Base-by-base conservation (phyloP, 2,797 vertebrate genomes). In the Crenuchus spilurus region DNA sequence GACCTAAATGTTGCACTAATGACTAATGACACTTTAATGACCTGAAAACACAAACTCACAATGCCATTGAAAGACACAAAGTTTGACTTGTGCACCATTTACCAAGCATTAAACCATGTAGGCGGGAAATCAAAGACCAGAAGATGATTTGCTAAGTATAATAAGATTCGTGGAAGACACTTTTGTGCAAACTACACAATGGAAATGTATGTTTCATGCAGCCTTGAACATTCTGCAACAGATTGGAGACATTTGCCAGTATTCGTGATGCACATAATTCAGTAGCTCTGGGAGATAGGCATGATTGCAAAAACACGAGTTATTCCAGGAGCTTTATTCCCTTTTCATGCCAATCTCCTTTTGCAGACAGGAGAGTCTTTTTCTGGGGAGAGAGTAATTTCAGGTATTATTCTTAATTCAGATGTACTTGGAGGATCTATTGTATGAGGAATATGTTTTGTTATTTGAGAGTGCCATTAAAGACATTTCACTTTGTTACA, bases 361-460 rank as follows among this genome's bases (percentile, higher is more conserved):
- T 44, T 61, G 46, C 84, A 81, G 84, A 78, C 65, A 66, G 26
- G 54, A 77, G 70, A 31, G 48, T 77, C 72, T 66, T 85, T 79
- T 68, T 80, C 64, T 51, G 57, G 46, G 49, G 67, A 82, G 62
- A 77, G 64, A 75, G 91, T 91, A 87, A 92, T 92, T 90, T 91
- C 86, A 91, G 80, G 88, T 87, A 92, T 94, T 93, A 91, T 90
- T 92, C 86, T 89, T 94, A 94, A 95, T 94, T 93, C 91, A 90
- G 88, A 91, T 90, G 92, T 92, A 91, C 91, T 90, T 88, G 87
- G 89, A 92, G 91, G 91, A 91, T 93, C 90, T 94, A 94, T 96
- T 94, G 92, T 87, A 93, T 93, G 89, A 91, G 88, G 94, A 96
- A 96, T 94, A 95, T 96, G 94, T 96, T 96, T 95, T 94, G 94